Base-by-base conservation (phyloP, 2,797 vertebrate genomes). In the Rhyacichthys aspro region DNA sequence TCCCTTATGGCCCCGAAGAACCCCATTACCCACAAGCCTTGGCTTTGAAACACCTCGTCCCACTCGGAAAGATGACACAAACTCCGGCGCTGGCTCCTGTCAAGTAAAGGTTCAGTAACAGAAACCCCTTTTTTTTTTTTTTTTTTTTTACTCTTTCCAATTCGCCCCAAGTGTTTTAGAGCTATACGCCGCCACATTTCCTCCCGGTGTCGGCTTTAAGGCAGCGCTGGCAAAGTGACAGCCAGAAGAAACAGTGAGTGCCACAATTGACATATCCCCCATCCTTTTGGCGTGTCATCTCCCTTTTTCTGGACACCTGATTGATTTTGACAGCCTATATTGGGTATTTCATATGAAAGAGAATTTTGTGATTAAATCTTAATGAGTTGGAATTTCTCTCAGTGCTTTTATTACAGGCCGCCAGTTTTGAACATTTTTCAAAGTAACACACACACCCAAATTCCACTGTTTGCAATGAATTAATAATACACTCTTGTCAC, bases 361-460 rank as follows among this genome's bases (percentile, higher is more conserved):
- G 91, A 92, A 92, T 95, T 94, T 92, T 91, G 89, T 87, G 86
- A 96, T 95, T 92, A 96, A 96, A 94, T 94, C 85, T 95, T 96
- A 96, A 96, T 95, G 92, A 96, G 92, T 92, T 93, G 87, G 93
- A 94, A 94, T 94, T 94, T 92, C 92, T 94, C 90, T 92, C 91
- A 90, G 89, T 91, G 93, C 91, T 95, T 95, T 95, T 94, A 94
- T 94, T 95, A 94, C 91, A 94, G 94, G 92, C 94, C 91, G 88
- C 92, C 93, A 94, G 93, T 95, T 93, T 94, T 95, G 93, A 94
- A 94, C 92, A 94, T 95, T 95, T 96, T 97, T 96, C 94, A 95
- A 94, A 96, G 93, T 91, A 93, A 91, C 92, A 34, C 34, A 93
- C 92, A 93, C 92, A 90, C 92, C 90, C 92, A 95, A 96, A 94